Evolutionary conservation across 2,888 invertebrate species (phyloP).

Genomic region (Julus scandinavius): DNA sequence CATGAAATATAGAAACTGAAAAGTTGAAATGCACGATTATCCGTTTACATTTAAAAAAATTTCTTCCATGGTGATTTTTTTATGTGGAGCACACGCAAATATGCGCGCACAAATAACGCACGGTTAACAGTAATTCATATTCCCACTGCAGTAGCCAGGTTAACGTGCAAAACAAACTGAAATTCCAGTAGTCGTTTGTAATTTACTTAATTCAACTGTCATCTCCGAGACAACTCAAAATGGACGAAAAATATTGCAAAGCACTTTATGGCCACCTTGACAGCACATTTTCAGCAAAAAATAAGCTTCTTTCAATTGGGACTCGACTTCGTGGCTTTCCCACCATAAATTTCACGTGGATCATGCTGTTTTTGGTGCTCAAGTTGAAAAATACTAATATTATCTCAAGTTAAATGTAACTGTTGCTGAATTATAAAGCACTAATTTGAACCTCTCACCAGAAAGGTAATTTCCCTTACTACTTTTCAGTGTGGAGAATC

Average conservation of each 20-base stretch:
- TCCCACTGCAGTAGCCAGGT: neutral
- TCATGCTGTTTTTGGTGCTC: neutral
- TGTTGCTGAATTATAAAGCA: no score
- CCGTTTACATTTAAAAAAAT: neutral
- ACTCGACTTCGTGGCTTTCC: neutral
- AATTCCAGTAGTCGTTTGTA: slow-evolving; percentile 44
- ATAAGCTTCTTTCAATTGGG: neutral
- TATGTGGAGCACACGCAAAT: slow-evolving; percentile 33
- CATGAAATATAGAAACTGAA: slow-evolving; percentile 45
- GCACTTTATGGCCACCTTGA: neutral
- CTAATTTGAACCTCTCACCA: no score
- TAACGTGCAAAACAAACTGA: neutral
- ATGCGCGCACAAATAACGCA: slow-evolving; percentile 21
- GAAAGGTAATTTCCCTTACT: no score
- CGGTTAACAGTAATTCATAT: neutral
- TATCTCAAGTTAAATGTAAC: no score
- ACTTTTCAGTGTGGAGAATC: no score
- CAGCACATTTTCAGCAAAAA: neutral
- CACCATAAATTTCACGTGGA: slow-evolving; percentile 7
- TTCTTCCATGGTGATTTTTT: neutral
- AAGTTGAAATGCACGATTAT: slow-evolving; percentile 50
- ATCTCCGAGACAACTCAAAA: neutral
- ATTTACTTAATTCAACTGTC: slow-evolving; percentile 49
- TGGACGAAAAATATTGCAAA: neutral
- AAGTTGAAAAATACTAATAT: no score